Percentiles rank a stretch among this genome's conserved stretches.
Evolutionary conservation across 2,888 invertebrate genomes (phyloP).

Genomic region (Prosopocoilus inquinatus): DNA sequence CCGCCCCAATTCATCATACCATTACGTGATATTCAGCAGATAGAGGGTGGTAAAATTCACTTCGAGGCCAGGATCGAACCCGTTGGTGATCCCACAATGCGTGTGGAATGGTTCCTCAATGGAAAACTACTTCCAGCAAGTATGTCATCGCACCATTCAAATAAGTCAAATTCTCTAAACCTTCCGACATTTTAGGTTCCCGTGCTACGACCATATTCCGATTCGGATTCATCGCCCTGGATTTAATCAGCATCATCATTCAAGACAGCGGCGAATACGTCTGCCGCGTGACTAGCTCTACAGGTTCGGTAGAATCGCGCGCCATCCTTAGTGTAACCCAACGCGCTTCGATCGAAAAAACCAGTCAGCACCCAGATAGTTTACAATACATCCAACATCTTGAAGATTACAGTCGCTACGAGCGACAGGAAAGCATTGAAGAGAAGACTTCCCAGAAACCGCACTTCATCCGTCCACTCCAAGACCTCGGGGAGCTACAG

Average conservation of each 20-base stretch:
- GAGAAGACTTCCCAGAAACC: constrained; percentile 79
- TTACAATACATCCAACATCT: constrained; percentile 86
- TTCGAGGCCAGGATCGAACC: constrained; percentile 98
- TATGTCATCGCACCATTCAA: constrained; percentile 54
- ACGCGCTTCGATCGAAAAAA: constrained; percentile 80
- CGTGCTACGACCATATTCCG: constrained; percentile 93
- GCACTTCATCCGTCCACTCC: constrained; percentile 83
- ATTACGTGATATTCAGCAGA: constrained; percentile 74
- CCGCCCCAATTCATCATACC: constrained; percentile 92
- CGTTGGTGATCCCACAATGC: constrained; percentile 94
- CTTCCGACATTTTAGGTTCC: constrained; percentile 65
- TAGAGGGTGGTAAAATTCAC: constrained; percentile 91
- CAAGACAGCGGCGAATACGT: constrained; percentile 90
- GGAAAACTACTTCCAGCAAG: constrained; percentile 89
- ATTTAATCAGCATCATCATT: constrained; percentile 80
- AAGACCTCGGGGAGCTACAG: constrained; percentile 81
- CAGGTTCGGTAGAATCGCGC: constrained; percentile 84
- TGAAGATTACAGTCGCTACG: constrained; percentile 87
- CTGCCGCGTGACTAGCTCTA: constrained; percentile 82
- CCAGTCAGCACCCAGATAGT: constrained; percentile 88
- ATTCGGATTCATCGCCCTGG: constrained; percentile 95
- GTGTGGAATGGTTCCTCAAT: constrained; percentile 94
- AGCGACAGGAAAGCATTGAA: constrained; percentile 80
- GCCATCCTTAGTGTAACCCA: constrained; percentile 78
- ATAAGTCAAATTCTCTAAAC: constrained; percentile 3